phyloP scores from a whole-genome alignment of 2,888 invertebrate genomes.

The Sisyra nigra region DNA sequence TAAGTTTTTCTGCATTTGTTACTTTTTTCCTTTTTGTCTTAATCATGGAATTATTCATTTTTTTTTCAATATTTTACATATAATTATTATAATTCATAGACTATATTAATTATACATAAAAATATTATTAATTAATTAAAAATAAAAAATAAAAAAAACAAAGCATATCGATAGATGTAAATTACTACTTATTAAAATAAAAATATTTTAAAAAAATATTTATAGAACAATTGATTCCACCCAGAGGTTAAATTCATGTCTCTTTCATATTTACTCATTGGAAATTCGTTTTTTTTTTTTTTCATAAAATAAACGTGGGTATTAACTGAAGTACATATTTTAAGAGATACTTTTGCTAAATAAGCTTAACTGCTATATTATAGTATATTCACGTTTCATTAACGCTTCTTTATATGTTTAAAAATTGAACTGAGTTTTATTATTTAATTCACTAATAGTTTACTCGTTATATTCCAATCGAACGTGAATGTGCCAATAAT shows the following conservation, averaged over 20 bases:
- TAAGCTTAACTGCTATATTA: not conserved
- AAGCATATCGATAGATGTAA: slow-evolving; percentile 22
- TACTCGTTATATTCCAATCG: too few relatives aligned
- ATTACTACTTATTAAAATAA: slow-evolving; percentile 9
- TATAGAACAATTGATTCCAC: slow-evolving; percentile 19
- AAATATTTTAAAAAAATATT: slow-evolving; percentile 20
- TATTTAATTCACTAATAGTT: too few relatives aligned
- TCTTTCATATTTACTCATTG: slow-evolving; percentile 13
- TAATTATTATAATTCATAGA: not conserved
- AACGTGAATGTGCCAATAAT: too few relatives aligned
- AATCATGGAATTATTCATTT: slow-evolving; percentile 1
- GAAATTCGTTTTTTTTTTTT: slow-evolving; percentile 1
- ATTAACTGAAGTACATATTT: not conserved
- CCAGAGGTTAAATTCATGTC: slow-evolving; percentile 16
- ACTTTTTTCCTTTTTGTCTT: not conserved
- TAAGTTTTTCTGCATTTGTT: slow-evolving; percentile 6
- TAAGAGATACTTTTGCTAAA: not conserved
- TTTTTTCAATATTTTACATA: slow-evolving; percentile 1
- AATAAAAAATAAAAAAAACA: slow-evolving; percentile 17
- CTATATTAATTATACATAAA: slow-evolving; percentile 1
- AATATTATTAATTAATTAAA: not conserved
- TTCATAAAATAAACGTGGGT: too few relatives aligned
- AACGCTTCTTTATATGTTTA: too few relatives aligned
- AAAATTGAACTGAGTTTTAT: too few relatives aligned
- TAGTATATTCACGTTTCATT: too few relatives aligned